Evolutionary conservation across 1,140 invertebrate genomes (phyloP).

Genomic region (Drosophila yakuba): DNA sequence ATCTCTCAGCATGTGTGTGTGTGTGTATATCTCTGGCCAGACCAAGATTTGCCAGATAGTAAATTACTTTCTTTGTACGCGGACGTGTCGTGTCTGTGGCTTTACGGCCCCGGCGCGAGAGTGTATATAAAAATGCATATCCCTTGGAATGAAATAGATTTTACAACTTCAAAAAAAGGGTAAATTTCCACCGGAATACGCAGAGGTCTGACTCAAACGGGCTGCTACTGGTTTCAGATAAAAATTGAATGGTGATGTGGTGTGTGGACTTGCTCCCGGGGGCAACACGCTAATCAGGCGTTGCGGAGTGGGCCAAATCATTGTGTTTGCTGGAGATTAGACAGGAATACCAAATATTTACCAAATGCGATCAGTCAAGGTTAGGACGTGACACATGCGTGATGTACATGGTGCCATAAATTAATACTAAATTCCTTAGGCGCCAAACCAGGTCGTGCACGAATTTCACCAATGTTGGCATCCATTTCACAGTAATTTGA

Average conservation of each 20-base stretch:
- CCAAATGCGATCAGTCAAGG: conserved; percentile 8
- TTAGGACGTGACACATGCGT: conserved; percentile 23
- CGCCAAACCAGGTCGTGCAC: neutral
- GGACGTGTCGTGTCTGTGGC: conserved; percentile 7
- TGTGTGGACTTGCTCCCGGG: neutral
- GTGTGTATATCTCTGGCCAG: conserved; percentile 11
- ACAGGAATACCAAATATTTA: conserved; percentile 4
- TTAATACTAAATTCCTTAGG: neutral
- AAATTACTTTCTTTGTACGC: conserved; percentile 42
- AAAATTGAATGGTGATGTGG: neutral
- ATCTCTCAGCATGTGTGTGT: neutral
- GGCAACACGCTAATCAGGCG: neutral
- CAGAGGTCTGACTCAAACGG: neutral
- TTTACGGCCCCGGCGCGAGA: conserved; percentile 20
- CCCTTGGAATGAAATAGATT: conserved; percentile 2
- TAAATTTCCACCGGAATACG: conserved; percentile 28
- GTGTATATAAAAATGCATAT: conserved; percentile 32
- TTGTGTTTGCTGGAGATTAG: conserved; percentile 14
- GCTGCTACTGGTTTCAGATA: conserved; percentile 49
- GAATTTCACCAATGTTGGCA: conserved; percentile 3
- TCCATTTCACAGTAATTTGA: conserved; percentile 9
- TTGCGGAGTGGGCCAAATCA: neutral
- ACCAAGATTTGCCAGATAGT: conserved; percentile 26
- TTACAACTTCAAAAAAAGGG: conserved; percentile 28
- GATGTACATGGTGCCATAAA: conserved; percentile 5